Conservation (phyloP, 2,888 invertebrate genomes). For the Eubasilissa splendida region DNA sequence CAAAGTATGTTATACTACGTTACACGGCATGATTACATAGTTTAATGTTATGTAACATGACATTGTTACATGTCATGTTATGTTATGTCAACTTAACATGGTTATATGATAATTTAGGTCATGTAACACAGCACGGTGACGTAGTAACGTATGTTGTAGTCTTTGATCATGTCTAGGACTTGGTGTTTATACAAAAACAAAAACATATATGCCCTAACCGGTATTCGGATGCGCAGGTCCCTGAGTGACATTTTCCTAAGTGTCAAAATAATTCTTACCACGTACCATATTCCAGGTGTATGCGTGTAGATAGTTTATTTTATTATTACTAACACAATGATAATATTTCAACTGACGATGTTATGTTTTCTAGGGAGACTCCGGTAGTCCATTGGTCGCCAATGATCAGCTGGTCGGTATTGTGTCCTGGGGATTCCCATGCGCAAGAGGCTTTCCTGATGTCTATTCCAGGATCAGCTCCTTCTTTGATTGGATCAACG, state of each 20-base stretch:
- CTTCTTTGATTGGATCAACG: not conserved
- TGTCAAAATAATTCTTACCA: too few relatives aligned
- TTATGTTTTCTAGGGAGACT: not conserved
- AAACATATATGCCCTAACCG: not conserved
- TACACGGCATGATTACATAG: not conserved
- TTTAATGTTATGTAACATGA: not conserved
- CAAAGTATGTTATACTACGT: too few relatives aligned
- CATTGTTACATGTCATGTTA: not conserved
- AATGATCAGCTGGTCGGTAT: not conserved
- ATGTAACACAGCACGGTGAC: not conserved
- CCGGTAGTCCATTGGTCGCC: not conserved
- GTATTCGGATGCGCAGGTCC: too few relatives aligned
- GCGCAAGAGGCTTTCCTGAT: not conserved
- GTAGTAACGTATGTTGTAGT: not conserved
- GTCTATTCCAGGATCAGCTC: not conserved
- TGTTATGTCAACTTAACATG: too few relatives aligned
- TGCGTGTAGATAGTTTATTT: too few relatives aligned
- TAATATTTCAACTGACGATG: not conserved
- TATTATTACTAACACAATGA: too few relatives aligned
- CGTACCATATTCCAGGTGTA: too few relatives aligned
- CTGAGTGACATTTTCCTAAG: too few relatives aligned
- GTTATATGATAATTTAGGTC: too few relatives aligned
- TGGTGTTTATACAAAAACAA: too few relatives aligned
- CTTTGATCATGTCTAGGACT: too few relatives aligned
- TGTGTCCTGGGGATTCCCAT: not conserved